These are phyloP conservation scores for Caenorhabditis sinica DNA, from an alignment of 2,888 invertebrate genomes.

Conservation along the genomic window DNA sequence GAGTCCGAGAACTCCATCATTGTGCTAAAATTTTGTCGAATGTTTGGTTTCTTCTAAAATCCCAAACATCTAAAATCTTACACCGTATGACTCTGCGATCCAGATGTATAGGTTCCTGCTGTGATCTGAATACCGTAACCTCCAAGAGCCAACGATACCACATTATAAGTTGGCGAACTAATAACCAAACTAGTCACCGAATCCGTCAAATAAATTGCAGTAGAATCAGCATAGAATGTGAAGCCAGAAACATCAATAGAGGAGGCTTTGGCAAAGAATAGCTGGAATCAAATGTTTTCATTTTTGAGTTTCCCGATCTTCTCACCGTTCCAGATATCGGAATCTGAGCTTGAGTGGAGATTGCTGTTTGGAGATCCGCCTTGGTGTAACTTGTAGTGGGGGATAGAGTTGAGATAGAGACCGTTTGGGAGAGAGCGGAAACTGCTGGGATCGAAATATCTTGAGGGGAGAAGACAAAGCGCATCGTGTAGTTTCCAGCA, in stretches of 20 bases:
- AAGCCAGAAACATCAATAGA: conserved; percentile 62
- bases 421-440: conserved; percentile 38
- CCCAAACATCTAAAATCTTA: conserved; percentile 1
- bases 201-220: conserved; percentile 28
- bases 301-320: too few relatives aligned
- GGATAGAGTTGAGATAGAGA: conserved; percentile 60
- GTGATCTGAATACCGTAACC: conserved; percentile 65
- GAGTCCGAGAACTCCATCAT: conserved; percentile 65
- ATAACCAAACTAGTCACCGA: conserved; percentile 31
- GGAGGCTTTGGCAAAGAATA: conserved; percentile 45
- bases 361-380: conserved; percentile 24
- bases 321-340: conserved; percentile 47
- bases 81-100: conserved; percentile 44
- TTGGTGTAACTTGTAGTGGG: conserved; percentile 40
- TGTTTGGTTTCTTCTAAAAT: not conserved
- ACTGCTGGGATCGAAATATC: conserved; percentile 49
- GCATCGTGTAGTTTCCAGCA: conserved; percentile 22
- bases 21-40: conserved; percentile 50
- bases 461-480: conserved; percentile 55
- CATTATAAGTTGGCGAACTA: conserved; percentile 47
- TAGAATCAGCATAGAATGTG: conserved; percentile 28
- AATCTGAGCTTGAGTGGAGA: conserved; percentile 21
- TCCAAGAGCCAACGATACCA: conserved; percentile 50
- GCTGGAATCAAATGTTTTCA: not conserved
- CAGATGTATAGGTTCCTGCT: conserved; percentile 59